Evolutionary conservation across 2,888 invertebrate genomes (phyloP).

Genomic region (Amphipoea lucens): DNA sequence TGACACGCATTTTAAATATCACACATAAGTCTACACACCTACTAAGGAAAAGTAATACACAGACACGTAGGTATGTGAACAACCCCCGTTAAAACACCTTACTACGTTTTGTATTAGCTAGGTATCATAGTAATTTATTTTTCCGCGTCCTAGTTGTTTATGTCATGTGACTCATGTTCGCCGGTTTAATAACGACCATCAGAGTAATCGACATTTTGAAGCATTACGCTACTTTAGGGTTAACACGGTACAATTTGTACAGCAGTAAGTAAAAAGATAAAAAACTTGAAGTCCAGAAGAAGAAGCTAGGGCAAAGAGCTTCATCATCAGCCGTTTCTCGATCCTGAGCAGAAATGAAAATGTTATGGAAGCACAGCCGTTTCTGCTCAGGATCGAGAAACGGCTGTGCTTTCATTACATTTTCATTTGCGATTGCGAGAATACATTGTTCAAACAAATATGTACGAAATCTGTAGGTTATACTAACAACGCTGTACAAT

Average conservation of each 20-base stretch:
- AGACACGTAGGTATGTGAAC: neutral
- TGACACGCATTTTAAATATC: neutral
- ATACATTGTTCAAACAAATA: neutral
- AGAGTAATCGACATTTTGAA: neutral
- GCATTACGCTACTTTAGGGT: neutral
- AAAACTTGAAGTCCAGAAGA: neutral
- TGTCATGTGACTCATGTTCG: neutral
- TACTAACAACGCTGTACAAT: neutral
- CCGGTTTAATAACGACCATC: no score
- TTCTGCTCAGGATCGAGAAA: no score
- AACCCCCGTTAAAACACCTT: neutral
- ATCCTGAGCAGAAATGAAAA: neutral
- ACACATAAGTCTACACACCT: neutral
- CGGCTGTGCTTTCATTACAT: neutral
- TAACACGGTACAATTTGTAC: neutral
- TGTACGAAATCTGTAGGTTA: neutral
- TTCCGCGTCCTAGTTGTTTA: neutral
- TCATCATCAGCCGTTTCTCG: neutral
- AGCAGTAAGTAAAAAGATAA: neutral
- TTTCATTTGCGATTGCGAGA: neutral
- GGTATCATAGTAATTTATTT: conserved; percentile 1
- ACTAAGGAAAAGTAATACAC: neutral
- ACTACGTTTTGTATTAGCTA: neutral
- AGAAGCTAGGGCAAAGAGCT: neutral
- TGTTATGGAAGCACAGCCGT: no score